Evolutionary conservation across 1,140 invertebrate species (phyloP), one percentile per base, ranked within the genome.

Genomic region (Drosophila sturtevanti): DNA sequence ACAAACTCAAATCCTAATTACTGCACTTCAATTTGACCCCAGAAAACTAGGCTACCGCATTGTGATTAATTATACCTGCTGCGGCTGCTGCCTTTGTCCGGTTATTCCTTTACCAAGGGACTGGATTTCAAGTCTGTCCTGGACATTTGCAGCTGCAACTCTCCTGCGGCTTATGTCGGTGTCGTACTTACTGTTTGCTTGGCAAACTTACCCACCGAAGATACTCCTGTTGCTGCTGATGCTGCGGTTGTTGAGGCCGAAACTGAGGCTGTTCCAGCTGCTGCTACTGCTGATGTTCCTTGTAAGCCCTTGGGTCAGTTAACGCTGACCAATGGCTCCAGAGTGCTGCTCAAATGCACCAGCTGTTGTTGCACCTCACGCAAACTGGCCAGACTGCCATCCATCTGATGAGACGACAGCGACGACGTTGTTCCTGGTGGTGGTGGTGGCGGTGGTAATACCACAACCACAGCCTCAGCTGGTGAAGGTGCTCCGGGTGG

Each of bases 261-360:
- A 48, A 9, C 14, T 70, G 73, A 60, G 66, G 65, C 68, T 72
- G 63, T 38, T 16, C 34, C 34, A 65, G 64, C 31, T 34, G 59
- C 48, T 35, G 55, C n/a, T 44, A 38, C 38, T 38, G 44, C 38
- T 37, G 51, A 27, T 44, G 44, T 38, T 76, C 58, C 58, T 60
- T 55, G 31, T 52, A 75, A 64, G 48, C 77, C 73, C 86, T 77
- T 84, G 76, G 90, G 90, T 91, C 90, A 91, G 80, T 91, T 91
- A 67, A 91, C 90, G 73, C 90, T 91, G 72, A 91, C 90, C 86
- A 91, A 72, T 44, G 90, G 90, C 68, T 91, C 90, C 63, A 91
- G 73, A 66, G 90, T 91, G 79, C 67, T 90, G 79, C 79, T 89
- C 55, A 77, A 73, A 87, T 90, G 89, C 58, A 91, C 85, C 64